These are phyloP conservation scores for Diaperis boleti DNA, from an alignment of 2,888 invertebrate genomes.

Conservation along the genomic window DNA sequence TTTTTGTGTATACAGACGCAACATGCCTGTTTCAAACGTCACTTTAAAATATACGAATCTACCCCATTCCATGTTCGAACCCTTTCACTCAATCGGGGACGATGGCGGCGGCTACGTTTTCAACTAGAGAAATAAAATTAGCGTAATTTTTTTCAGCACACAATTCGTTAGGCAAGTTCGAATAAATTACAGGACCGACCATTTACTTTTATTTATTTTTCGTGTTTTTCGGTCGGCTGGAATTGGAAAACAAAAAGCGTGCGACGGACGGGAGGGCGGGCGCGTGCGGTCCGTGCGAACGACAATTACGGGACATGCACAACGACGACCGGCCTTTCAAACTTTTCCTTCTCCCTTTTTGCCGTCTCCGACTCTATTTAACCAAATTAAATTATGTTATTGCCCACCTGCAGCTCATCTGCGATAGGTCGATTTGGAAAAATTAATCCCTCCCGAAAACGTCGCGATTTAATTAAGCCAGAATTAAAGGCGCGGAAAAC, in stretches of 20 bases:
- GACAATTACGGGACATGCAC: conserved; percentile 31
- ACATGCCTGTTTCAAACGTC: no score
- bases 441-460: conserved; percentile 17
- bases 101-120: background rate
- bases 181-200: conserved; percentile 37
- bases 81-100: background rate
- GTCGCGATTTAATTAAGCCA: conserved; percentile 27
- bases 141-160: conserved; percentile 36
- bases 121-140: conserved; percentile 34
- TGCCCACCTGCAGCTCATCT: conserved; percentile 26
- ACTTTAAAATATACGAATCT: no score
- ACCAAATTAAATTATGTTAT: conserved; percentile 18
- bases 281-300: conserved; percentile 32
- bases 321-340: conserved; percentile 3
- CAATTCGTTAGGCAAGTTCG: conserved; percentile 41
- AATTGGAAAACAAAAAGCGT: conserved; percentile 28
- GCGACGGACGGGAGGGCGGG: conserved; percentile 21
- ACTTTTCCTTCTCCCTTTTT: conserved; percentile 18
- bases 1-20: no score
- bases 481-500: conserved; percentile 15
- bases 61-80: no score
- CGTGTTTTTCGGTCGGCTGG: conserved; percentile 36
- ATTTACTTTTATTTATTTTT: conserved; percentile 43
- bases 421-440: conserved; percentile 22
- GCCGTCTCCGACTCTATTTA: conserved; percentile 12